Evolutionary conservation across 2,888 invertebrate genomes (phyloP).

Genomic region (Entomobrya multifasciata): DNA sequence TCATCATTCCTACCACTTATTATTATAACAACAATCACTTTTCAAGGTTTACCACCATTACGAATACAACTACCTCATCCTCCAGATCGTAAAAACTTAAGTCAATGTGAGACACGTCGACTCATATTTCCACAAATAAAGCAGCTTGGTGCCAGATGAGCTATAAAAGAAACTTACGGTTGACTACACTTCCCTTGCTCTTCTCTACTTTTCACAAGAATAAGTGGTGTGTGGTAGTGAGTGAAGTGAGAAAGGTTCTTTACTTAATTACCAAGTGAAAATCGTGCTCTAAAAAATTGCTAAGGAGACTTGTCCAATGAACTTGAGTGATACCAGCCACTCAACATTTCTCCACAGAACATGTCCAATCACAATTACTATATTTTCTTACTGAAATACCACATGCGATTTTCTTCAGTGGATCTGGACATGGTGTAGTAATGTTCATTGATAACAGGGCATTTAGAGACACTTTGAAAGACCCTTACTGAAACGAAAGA

Average conservation of each 20-base stretch:
- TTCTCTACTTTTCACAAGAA: not conserved
- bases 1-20: not conserved
- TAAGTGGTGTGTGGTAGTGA: not conserved
- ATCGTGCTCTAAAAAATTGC: not conserved
- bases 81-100: conserved; percentile 21
- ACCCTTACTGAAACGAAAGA: no score
- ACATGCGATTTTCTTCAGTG: no score
- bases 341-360: not conserved
- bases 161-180: conserved; percentile 12
- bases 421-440: no score
- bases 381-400: no score
- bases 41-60: not conserved
- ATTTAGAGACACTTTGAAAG: not conserved
- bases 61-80: no score
- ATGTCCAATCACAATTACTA: conserved; percentile 4
- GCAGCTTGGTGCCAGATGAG: conserved; percentile 19
- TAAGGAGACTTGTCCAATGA: not conserved
- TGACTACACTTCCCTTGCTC: not conserved
- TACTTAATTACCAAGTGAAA: conserved; percentile 43
- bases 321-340: conserved; percentile 1
- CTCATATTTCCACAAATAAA: not conserved
- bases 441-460: not conserved
- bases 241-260: conserved; percentile 22
- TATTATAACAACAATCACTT: conserved; percentile 17
- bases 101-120: conserved; percentile 8